Conservation (phyloP, 1,140 invertebrate species). For the Leptopilina boulardi region DNA sequence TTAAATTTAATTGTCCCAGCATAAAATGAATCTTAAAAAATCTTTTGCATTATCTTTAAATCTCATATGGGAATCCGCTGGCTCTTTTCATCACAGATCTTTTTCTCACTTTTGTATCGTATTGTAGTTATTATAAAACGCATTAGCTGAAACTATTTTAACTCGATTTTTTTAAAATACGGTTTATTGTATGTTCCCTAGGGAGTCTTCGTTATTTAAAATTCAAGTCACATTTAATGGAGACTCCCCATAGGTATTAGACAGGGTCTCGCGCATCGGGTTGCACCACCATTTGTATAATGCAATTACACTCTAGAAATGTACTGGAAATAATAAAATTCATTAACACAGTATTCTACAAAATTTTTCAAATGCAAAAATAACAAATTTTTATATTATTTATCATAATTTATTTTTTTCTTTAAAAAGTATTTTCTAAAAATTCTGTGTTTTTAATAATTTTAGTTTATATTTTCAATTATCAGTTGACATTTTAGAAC, state of each 20-base stretch:
- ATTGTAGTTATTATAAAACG: too few species aligned
- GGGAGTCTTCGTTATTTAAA: background rate
- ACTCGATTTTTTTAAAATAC: background rate
- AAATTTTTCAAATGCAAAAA: background rate
- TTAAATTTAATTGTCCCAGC: too few species aligned
- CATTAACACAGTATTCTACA: background rate
- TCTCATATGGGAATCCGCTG: too few species aligned
- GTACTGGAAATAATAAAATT: background rate
- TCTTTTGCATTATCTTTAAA: too few species aligned
- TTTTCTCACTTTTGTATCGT: too few species aligned
- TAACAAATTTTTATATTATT: background rate
- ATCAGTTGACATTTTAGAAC: too few species aligned
- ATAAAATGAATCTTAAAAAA: too few species aligned
- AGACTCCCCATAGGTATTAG: slow-evolving; percentile 5
- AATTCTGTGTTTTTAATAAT: too few species aligned
- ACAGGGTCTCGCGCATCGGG: background rate
- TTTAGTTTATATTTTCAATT: too few species aligned
- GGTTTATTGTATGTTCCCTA: background rate
- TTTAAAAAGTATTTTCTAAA: too few species aligned
- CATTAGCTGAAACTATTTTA: background rate
- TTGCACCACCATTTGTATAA: background rate
- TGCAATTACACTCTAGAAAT: background rate
- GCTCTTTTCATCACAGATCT: too few species aligned
- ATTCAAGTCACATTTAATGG: slow-evolving; percentile 8
- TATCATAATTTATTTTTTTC: too few species aligned